Conservation (phyloP, 2,113 vertebrate genomes). For the Nyctibius bracteatus region DNA sequence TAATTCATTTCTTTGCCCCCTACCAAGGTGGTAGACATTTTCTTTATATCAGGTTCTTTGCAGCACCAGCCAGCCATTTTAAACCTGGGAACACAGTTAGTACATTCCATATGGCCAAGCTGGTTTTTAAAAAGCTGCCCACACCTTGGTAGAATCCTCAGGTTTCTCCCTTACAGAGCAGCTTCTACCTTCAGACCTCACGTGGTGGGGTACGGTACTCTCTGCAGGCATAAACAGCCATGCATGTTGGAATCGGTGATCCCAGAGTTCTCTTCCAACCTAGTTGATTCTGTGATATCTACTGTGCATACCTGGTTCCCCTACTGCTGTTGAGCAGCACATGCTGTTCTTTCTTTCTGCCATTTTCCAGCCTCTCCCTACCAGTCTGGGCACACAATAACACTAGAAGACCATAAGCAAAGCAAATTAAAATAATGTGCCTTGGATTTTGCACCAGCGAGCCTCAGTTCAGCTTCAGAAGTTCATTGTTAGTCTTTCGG, state of each 20-base stretch:
- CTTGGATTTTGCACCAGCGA: background rate
- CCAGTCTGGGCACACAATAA: background rate
- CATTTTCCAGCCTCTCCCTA: background rate
- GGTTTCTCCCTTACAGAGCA: background rate
- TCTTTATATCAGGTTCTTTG: background rate
- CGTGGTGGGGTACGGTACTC: background rate
- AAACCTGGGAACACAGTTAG: background rate
- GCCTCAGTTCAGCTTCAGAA: slow-evolving; percentile 7
- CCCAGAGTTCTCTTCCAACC: too few relatives aligned
- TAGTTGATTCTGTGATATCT: too few relatives aligned
- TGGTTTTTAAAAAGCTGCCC: background rate
- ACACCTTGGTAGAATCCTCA: background rate
- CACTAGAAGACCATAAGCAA: slow-evolving; percentile 8
- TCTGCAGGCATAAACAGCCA: background rate
- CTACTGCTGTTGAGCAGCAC: rapidly evolving
- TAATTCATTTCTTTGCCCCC: background rate
- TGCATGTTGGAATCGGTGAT: too few relatives aligned
- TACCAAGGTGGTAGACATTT: background rate
- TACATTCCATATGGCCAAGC: background rate
- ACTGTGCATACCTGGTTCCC: background rate
- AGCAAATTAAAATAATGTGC: background rate
- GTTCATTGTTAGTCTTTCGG: slow-evolving; percentile 30
- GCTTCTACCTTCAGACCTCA: background rate
- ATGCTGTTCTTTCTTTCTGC: background rate
- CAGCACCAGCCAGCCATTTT: background rate